Conservation (phyloP, 2,113 vertebrate genomes). For the Corythoichthys haematopterus region DNA sequence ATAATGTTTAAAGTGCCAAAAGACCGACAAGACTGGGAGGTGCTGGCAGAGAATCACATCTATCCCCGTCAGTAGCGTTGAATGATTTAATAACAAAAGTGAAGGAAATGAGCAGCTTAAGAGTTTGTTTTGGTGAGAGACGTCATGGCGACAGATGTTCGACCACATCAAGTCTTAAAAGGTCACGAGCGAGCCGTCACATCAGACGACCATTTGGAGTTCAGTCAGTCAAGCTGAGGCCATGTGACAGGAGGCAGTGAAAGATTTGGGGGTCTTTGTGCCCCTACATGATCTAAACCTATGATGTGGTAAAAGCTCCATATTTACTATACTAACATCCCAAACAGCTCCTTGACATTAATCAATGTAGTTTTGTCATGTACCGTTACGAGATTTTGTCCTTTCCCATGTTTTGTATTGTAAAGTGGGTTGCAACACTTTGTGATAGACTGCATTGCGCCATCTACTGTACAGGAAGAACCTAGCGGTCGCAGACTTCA, state of each 20-base stretch:
- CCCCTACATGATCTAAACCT: not conserved
- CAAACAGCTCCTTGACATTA: too few species aligned
- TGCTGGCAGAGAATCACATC: too few species aligned
- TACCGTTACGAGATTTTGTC: too few species aligned
- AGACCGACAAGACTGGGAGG: too few species aligned
- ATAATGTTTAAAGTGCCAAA: too few species aligned
- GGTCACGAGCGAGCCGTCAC: slow-evolving; percentile 9
- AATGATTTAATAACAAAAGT: slow-evolving; percentile 23
- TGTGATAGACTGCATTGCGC: too few species aligned
- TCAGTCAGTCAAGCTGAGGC: slow-evolving; percentile 2
- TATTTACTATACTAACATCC: too few species aligned
- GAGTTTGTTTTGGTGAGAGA: not conserved
- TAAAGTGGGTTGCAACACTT: too few species aligned
- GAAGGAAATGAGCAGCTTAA: slow-evolving; percentile 6
- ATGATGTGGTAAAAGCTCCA: not conserved
- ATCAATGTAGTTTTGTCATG: too few species aligned
- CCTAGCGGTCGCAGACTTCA: too few species aligned
- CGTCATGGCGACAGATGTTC: not conserved
- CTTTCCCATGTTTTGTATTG: too few species aligned
- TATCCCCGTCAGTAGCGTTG: slow-evolving; percentile 1
- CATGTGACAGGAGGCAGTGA: not conserved
- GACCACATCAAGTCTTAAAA: slow-evolving; percentile 2
- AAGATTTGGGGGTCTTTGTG: not conserved
- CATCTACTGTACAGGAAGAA: too few species aligned
- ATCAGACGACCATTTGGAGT: slow-evolving; percentile 16